These are phyloP conservation scores for Falco columbarius DNA, from an alignment of 2,797 vertebrate species.

Conservation along the genomic window DNA sequence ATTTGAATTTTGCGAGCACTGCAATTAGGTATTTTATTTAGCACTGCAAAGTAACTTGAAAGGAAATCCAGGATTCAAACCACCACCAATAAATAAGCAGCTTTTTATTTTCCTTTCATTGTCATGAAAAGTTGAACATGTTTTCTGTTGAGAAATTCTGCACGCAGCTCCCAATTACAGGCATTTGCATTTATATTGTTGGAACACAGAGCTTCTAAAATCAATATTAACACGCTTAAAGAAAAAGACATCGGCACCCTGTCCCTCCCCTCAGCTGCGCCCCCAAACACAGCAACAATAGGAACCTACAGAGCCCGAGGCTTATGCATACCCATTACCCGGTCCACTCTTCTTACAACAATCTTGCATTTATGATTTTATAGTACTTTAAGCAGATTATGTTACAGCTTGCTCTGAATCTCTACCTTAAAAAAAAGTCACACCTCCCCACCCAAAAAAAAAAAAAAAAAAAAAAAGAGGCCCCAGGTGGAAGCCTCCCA, in stretches of 20 bases:
- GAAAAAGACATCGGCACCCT: conserved; percentile 45
- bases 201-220: conserved; percentile 62
- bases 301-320: conserved; percentile 10
- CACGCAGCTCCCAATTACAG: conserved; percentile 53
- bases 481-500: neutral
- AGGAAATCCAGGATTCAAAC: conserved; percentile 57
- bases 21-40: conserved; percentile 66
- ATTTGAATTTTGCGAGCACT: conserved; percentile 46
- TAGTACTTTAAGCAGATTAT: neutral
- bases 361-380: neutral
- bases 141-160: conserved; percentile 64
- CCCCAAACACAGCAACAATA: conserved; percentile 41
- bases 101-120: conserved; percentile 59
- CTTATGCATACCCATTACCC: conserved; percentile 25
- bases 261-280: conserved; percentile 39
- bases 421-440: neutral
- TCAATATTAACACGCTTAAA: conserved; percentile 70
- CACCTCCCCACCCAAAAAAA: neutral
- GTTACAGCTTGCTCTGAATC: neutral
- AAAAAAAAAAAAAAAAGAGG: neutral
- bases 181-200: conserved; percentile 74
- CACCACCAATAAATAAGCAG: conserved; percentile 41
- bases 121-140: conserved; percentile 56
- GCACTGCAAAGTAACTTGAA: conserved; percentile 52
- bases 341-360: neutral